A percentile compares a stretch with the other conserved stretches of the same genome.
These are phyloP conservation scores for Drosophila fulvimacula DNA, from an alignment of 2,888 invertebrate genomes.

Conservation along the genomic window DNA sequence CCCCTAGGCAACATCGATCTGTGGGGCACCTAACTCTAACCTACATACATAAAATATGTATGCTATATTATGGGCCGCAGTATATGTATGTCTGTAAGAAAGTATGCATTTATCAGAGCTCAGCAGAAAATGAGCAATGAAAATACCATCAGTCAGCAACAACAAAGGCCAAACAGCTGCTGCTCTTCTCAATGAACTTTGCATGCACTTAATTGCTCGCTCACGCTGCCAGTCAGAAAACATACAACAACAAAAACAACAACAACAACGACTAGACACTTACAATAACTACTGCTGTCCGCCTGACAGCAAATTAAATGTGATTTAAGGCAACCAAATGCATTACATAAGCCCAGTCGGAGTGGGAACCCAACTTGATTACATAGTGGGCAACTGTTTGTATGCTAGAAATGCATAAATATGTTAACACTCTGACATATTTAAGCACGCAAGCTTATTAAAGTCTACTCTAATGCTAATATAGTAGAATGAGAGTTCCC, in stretches of 20 bases:
- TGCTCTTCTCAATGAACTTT: constrained; percentile 61
- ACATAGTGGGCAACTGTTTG: neutral
- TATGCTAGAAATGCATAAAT: neutral
- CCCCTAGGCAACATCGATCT: constrained; percentile 11
- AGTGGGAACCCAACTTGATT: constrained; percentile 23
- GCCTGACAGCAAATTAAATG: constrained; percentile 56
- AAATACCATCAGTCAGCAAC: constrained; percentile 30
- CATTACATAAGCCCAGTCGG: constrained; percentile 29
- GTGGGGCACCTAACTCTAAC: constrained; percentile 13
- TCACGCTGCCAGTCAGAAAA: constrained; percentile 28
- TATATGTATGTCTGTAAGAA: neutral
- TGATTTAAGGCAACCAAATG: constrained; percentile 55
- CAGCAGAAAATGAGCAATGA: constrained; percentile 21
- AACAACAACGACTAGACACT: constrained; percentile 10
- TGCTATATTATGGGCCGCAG: neutral
- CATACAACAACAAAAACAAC: neutral
- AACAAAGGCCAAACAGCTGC: constrained; percentile 35
- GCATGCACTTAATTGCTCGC: constrained; percentile 70
- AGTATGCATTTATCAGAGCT: constrained; percentile 3
- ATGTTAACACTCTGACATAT: neutral
- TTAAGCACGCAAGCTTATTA: neutral
- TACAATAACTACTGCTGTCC: constrained; percentile 20
- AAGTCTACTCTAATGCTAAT: neutral
- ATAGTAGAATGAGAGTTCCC: neutral
- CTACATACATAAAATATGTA: constrained; percentile 4